Conservation (phyloP, 2,888 invertebrate genomes). For the Nebria salina region DNA sequence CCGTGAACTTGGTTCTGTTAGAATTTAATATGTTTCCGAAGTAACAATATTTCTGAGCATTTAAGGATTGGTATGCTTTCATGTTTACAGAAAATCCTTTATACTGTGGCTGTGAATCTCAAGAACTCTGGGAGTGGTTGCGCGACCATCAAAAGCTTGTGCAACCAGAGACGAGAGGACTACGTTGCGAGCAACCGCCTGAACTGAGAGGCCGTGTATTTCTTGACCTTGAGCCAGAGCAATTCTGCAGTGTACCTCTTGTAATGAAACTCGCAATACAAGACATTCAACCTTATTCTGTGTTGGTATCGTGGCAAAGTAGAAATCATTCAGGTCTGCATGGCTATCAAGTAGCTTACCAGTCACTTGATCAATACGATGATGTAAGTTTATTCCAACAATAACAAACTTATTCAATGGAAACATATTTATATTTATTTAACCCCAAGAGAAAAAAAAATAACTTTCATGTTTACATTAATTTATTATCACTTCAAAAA, state of each 20-base stretch:
- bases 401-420: not conserved
- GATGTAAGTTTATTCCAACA: conserved; percentile 62
- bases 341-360: conserved; percentile 87
- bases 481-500: no score
- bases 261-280: conserved; percentile 86
- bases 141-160: conserved; percentile 85
- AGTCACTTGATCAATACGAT: conserved; percentile 71
- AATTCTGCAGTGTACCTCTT: conserved; percentile 86
- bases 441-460: no score
- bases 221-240: conserved; percentile 80
- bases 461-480: no score
- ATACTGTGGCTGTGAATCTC: conserved; percentile 88
- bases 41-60: not conserved
- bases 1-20: not conserved
- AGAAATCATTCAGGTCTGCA: conserved; percentile 85
- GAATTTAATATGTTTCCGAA: not conserved
- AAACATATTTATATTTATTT: no score
- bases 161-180: conserved; percentile 67
- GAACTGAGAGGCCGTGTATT: conserved; percentile 80
- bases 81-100: conserved; percentile 81
- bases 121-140: conserved; percentile 93
- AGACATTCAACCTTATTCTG: conserved; percentile 87
- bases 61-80: not conserved
- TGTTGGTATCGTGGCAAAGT: conserved; percentile 89
- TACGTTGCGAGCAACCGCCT: conserved; percentile 85